phyloP scores from a whole-genome alignment of 2,888 invertebrate species.

The Callosobruchus maculatus region DNA sequence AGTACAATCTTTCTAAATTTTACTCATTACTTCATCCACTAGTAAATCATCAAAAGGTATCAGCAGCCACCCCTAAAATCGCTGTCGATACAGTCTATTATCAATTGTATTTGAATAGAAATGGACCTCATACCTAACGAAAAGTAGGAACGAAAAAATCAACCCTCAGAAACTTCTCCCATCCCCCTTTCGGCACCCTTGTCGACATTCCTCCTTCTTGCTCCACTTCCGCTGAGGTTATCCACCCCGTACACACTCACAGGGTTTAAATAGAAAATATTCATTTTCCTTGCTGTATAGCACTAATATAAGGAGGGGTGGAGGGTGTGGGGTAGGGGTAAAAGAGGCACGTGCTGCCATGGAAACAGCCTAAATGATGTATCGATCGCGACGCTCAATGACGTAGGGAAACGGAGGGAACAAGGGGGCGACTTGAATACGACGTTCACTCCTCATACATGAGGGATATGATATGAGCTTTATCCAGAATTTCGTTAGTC shows the following conservation, averaged over 20 bases:
- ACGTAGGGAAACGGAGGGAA: not conserved
- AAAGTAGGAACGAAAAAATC: not conserved
- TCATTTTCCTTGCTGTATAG: constrained; percentile 45
- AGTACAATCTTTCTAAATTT: no score
- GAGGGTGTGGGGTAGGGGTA: constrained; percentile 39
- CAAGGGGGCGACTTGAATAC: not conserved
- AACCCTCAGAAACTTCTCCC: not conserved
- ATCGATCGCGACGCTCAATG: constrained; percentile 43
- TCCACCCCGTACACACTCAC: constrained; percentile 36
- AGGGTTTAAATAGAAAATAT: constrained; percentile 44
- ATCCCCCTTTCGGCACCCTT: not conserved
- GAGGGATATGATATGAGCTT: no score
- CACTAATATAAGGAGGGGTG: constrained; percentile 44
- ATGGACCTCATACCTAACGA: no score
- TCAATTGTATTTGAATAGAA: no score
- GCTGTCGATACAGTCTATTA: no score
- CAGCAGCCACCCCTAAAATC: no score
- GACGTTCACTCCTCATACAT: no score
- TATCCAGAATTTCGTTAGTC: no score
- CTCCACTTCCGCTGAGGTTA: not conserved
- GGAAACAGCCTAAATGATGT: constrained; percentile 55
- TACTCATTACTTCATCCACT: no score
- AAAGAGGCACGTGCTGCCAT: constrained; percentile 51
- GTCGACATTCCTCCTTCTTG: not conserved
- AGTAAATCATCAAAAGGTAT: no score